A percentile compares a stretch with the other conserved stretches of the same genome.
Conservation (phyloP, 2,888 invertebrate genomes). For the Phymatocera aterrima region DNA sequence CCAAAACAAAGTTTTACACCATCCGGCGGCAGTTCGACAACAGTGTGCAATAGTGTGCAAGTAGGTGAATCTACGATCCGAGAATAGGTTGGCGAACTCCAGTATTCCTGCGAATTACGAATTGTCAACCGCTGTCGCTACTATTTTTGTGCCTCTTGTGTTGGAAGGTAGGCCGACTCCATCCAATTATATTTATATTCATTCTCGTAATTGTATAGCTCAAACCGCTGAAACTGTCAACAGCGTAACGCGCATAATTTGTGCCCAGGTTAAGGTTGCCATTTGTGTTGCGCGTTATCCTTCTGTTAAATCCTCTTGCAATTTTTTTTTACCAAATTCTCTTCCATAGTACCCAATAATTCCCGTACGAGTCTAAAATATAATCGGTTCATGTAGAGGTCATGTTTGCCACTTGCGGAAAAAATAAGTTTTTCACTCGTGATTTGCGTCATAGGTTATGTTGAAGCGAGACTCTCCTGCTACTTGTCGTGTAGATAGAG, state of each 20-base stretch:
- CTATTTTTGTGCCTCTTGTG: not conserved
- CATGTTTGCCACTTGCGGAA: not conserved
- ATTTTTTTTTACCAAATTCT: not conserved
- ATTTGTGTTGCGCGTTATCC: not conserved
- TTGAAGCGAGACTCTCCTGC: not conserved
- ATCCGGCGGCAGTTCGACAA: not conserved
- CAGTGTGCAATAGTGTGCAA: not conserved
- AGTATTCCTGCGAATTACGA: not conserved
- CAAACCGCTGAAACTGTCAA: not conserved
- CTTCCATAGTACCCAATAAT: not conserved
- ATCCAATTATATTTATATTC: not conserved
- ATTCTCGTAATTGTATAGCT: too few species aligned
- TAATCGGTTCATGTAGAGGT: not conserved
- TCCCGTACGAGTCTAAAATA: not conserved
- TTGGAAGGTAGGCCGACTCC: not conserved
- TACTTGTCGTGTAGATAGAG: too few species aligned
- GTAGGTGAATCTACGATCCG: not conserved
- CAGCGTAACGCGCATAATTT: too few species aligned
- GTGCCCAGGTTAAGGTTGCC: too few species aligned
- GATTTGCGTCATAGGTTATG: not conserved
- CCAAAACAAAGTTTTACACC: not conserved
- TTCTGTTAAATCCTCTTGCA: too few species aligned
- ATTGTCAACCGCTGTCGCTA: not conserved
- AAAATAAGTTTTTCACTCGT: not conserved
- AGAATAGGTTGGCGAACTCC: not conserved